Evolutionary conservation across 2,888 invertebrate species (phyloP).

Genomic region (Epistrophe grossulariae): DNA sequence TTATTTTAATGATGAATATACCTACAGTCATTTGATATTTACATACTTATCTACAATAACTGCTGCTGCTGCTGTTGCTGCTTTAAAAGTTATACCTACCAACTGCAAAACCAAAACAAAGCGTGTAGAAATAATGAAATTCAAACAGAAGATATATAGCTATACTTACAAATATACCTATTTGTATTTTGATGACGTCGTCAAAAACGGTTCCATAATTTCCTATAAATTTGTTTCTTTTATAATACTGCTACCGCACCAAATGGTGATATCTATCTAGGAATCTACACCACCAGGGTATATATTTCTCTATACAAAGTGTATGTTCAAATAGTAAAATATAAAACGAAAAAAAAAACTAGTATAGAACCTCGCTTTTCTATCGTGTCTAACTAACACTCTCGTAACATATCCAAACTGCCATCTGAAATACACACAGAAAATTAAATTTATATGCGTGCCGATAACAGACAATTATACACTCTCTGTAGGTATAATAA

Average conservation of each 20-base stretch:
- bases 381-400: conserved; percentile 12
- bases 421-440: conserved; percentile 9
- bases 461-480: conserved; percentile 31
- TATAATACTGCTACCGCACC: conserved; percentile 27
- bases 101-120: conserved; percentile 60
- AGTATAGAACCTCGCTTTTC: conserved; percentile 15
- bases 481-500: conserved; percentile 28
- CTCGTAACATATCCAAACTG: conserved; percentile 5
- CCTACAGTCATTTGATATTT: conserved; percentile 70
- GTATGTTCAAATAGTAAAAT: conserved; percentile 45
- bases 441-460: conserved; percentile 34
- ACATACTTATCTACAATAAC: conserved; percentile 26
- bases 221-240: conserved; percentile 41
- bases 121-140: conserved; percentile 48
- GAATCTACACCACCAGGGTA: conserved; percentile 45
- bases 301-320: not conserved
- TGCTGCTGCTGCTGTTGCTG: conserved; percentile 3
- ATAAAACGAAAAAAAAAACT: not conserved
- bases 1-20: conserved; percentile 67
- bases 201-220: conserved; percentile 38
- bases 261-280: conserved; percentile 53
- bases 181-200: conserved; percentile 60
- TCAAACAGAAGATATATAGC: conserved; percentile 42
- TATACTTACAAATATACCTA: not conserved
- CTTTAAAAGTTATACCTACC: conserved; percentile 1